These are phyloP conservation scores for Uria lomvia DNA, from an alignment of 2,113 vertebrate species.

Conservation along the genomic window DNA sequence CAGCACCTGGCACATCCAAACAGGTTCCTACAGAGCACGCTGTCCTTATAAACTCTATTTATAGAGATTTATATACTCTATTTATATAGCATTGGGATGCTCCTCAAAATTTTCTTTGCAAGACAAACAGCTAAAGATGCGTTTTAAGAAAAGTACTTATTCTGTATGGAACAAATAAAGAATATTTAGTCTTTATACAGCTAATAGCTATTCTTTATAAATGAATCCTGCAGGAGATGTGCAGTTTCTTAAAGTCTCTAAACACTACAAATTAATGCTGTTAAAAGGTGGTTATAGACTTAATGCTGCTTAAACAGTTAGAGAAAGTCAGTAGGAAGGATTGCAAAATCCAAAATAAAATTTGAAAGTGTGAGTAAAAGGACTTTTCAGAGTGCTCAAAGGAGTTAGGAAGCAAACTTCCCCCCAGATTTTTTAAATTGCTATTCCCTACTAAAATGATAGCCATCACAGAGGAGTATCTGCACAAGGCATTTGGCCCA, in stretches of 20 bases:
- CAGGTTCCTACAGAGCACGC: not conserved
- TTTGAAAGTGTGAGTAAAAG: not conserved
- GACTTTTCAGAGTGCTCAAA: not conserved
- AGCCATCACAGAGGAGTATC: not conserved
- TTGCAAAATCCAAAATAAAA: not conserved
- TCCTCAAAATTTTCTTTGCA: not conserved
- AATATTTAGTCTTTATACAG: not conserved
- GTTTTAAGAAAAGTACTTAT: not conserved
- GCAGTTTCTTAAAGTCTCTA: not conserved
- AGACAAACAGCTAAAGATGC: not conserved
- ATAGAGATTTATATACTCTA: not conserved
- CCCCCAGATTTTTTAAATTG: not conserved
- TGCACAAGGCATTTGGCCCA: not conserved
- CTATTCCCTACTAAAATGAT: not conserved
- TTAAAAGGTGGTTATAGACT: not conserved
- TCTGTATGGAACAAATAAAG: not conserved
- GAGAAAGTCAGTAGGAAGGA: not conserved
- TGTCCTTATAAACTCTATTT: not conserved
- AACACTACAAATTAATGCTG: not conserved
- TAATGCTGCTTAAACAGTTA: not conserved
- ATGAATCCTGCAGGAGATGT: not conserved
- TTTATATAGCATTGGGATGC: too few species aligned
- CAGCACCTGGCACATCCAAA: not conserved
- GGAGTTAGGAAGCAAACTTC: not conserved
- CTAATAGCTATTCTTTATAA: not conserved